Base-by-base conservation (phyloP, 2,888 invertebrate genomes). In the Plagodis pulveraria region DNA sequence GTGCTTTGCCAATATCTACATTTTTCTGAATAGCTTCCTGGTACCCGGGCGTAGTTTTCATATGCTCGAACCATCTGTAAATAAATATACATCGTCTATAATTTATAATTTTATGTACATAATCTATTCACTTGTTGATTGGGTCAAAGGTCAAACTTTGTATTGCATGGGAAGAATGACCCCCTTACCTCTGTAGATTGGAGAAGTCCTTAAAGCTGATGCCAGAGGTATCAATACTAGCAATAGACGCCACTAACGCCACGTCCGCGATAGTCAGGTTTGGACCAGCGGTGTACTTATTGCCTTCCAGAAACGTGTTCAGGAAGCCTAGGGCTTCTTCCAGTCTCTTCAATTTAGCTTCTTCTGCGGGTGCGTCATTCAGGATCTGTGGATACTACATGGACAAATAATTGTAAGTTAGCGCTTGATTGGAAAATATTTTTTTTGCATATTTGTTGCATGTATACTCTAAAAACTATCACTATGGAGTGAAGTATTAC, bases 261-360 rank as follows among this genome's bases (percentile, higher is more conserved):
- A 96, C 85, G 83, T 97, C 97, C 6, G 97, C 97, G 9, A 97
- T 77, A 5, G 96, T 97, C 56, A 96, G 80, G 11, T 91, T 83
- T 36, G 94, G 88, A 4, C 96, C 97, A 0, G 95, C 96, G 2
- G 92, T 94, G 80, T 94, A 97, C 50, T 93, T 86, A 51, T 93
- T 86, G 2, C 94, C 94, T 46, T 94, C 94, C 33, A 97, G 89
- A 86, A 96, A 95, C 0, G 82, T 93, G 65, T 97, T 94, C 6
- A 97, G 83, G 76, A 95, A 95, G 4, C 81, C 91, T 41, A 96
- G 87, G 0, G 94, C 95, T 5, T 94, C 94, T 52, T 94, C 93
- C 48, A 96, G 83, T 77, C 95, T 95, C 70, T 94, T 94, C 50
- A 93, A 77, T 60, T 94, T 94, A 6, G 92, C 94, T 12, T 93